Percentiles rank a stretch among this genome's conserved stretches.
phyloP scores from a whole-genome alignment of 2,113 vertebrate genomes.

The Platysteira castanea region DNA sequence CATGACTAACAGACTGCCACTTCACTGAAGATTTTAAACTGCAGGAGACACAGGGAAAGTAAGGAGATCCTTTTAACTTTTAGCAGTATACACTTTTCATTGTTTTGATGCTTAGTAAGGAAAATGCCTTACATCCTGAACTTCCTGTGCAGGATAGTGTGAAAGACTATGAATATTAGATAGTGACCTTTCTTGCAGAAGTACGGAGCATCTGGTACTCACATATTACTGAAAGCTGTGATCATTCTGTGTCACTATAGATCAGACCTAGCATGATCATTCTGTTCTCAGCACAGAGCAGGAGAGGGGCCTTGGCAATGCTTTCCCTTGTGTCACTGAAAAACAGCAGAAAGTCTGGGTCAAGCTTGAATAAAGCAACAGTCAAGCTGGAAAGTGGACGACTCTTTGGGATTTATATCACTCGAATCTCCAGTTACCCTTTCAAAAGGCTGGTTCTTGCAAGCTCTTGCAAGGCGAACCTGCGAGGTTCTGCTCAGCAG shows the following conservation, averaged over 20 bases:
- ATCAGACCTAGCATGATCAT: slow-evolving; percentile 1
- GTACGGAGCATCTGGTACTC: neutral
- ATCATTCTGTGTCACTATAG: slow-evolving; percentile 1
- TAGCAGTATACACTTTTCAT: neutral
- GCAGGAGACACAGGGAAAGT: neutral
- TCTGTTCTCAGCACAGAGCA: neutral
- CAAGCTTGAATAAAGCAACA: neutral
- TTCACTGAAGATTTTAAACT: neutral
- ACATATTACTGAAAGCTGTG: neutral
- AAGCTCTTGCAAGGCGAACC: neutral
- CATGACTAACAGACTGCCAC: neutral
- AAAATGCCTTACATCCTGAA: neutral
- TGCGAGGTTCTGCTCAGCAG: neutral
- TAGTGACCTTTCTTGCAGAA: neutral
- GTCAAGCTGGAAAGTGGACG: neutral
- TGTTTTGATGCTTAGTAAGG: neutral
- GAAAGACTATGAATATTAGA: slow-evolving; percentile 18
- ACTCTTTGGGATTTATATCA: neutral
- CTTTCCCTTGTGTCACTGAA: neutral
- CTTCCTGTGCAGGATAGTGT: neutral
- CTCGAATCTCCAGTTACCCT: neutral
- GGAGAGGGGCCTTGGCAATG: neutral
- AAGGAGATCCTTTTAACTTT: neutral
- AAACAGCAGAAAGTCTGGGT: neutral
- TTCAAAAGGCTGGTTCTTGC: neutral